phyloP scores from a whole-genome alignment of 2,888 invertebrate species.

The Onchidella celtica region DNA sequence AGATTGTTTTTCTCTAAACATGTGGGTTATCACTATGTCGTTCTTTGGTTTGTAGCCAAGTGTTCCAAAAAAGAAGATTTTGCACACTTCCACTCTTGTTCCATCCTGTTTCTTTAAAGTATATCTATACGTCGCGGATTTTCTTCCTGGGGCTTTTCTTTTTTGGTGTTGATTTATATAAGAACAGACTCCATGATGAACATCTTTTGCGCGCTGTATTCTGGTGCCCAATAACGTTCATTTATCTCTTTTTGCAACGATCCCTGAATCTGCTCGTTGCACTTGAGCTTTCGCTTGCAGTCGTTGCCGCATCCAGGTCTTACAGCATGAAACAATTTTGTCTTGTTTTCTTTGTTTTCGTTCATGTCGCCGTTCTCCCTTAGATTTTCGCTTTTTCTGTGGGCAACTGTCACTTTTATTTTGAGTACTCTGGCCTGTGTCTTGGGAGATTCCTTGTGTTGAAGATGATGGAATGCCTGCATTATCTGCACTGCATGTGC shows the following conservation, averaged over 20 bases:
- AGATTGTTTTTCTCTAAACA: not conserved
- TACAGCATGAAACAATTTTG: not conserved
- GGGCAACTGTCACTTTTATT: not conserved
- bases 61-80: not conserved
- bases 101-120: not conserved
- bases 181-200: not conserved
- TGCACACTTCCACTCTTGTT: slow-evolving; percentile 1
- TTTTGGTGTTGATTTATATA: not conserved
- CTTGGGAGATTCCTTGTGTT: not conserved
- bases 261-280: not conserved
- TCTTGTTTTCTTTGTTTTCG: not conserved
- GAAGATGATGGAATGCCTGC: not conserved
- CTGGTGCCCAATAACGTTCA: not conserved
- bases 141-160: not conserved
- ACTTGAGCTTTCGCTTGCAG: not conserved
- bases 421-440: not conserved
- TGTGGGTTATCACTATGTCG: slow-evolving; percentile 6
- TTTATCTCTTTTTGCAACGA: not conserved
- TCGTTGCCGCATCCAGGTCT: not conserved
- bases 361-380: not conserved
- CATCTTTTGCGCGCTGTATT: not conserved
- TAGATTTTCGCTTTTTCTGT: not conserved
- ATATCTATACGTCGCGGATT: not conserved
- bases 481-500: not conserved
- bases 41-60: slow-evolving; percentile 6